Evolutionary conservation across 1,140 invertebrate species (phyloP), one percentile per base, ranked within the genome.

Genomic region (Drosophila kurseongensis): DNA sequence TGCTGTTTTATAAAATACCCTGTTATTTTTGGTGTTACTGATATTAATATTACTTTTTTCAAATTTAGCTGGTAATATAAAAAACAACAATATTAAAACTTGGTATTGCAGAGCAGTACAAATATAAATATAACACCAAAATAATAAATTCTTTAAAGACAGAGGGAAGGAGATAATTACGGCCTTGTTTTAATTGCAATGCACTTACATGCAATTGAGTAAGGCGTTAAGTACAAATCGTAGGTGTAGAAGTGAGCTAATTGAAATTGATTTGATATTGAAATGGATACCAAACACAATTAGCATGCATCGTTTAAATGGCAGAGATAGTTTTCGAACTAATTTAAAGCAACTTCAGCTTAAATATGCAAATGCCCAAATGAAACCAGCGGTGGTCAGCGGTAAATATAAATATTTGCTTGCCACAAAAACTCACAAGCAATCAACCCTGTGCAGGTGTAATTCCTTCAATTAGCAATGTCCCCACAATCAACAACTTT

Each of bases 401-500:
- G 40, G 65, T 42, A 66, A 66, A 66, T 68, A 68, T 52, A 66
- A 68, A 68, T 68, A 68, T 68, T 68, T 66, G 47, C 47, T 36
- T 18, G n/a, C 10, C 44, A 12, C 32, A 18, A 29, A 27, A 54
- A 18, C 12, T 41, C 63, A 63, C 14, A 23, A 42, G 42, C 32
- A 65, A 66, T 65, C 35, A 62, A 41, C 27, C 14, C 4, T 18
- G 4, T n/a, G 13, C 12, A 5, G 23, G 27, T 29, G 63, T 42
- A 36, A 44, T 67, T 41, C 65, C 65, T 65, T 66, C 61, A 68
- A 68, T 66, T 68, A 68, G 61, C 60, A 32, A 18, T 36, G 65
- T 66, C 61, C 40, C 50, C 38, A 66, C 47, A 66, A 51, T 52
- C 65, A 68, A 68, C 60, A 35, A 36, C 13, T 66, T 68, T 27